These are phyloP conservation scores for Penelope pileata DNA, from an alignment of 2,113 vertebrate species.

Conservation along the genomic window DNA sequence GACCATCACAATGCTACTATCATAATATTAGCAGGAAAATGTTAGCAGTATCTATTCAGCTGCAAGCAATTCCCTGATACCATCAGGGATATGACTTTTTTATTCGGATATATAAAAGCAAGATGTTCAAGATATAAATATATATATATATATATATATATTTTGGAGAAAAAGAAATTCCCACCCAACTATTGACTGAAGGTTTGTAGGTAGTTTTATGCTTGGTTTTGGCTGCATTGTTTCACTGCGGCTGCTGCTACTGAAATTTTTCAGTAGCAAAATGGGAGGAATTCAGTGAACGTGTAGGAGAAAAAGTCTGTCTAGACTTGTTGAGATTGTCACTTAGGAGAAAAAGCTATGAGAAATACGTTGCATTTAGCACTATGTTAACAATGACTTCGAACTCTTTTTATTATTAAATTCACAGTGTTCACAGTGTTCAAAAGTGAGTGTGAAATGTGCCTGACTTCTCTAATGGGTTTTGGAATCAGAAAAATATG, in stretches of 20 bases:
- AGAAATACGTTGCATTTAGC: constrained; percentile 31
- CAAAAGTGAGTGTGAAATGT: constrained; percentile 34
- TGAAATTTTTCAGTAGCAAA: background rate
- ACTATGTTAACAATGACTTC: background rate
- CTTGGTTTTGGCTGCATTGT: background rate
- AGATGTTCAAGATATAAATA: background rate
- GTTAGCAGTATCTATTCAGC: background rate
- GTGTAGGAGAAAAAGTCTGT: background rate
- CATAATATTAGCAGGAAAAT: background rate
- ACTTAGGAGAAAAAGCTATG: background rate
- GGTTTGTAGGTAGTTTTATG: background rate
- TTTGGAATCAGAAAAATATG: constrained; percentile 47
- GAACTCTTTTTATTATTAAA: constrained; percentile 29
- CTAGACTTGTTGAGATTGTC: background rate
- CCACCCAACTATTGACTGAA: background rate
- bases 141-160: no score
- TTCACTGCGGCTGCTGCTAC: background rate
- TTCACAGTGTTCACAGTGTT: constrained; percentile 13
- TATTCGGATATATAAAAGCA: background rate
- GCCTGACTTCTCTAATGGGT: constrained; percentile 32
- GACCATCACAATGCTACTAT: background rate
- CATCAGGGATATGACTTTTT: background rate
- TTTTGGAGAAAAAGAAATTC: background rate
- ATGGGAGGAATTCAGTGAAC: background rate
- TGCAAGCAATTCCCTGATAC: background rate